Base-by-base conservation (phyloP, 2,113 vertebrate species). In the Poeciliopsis retropinna region DNA sequence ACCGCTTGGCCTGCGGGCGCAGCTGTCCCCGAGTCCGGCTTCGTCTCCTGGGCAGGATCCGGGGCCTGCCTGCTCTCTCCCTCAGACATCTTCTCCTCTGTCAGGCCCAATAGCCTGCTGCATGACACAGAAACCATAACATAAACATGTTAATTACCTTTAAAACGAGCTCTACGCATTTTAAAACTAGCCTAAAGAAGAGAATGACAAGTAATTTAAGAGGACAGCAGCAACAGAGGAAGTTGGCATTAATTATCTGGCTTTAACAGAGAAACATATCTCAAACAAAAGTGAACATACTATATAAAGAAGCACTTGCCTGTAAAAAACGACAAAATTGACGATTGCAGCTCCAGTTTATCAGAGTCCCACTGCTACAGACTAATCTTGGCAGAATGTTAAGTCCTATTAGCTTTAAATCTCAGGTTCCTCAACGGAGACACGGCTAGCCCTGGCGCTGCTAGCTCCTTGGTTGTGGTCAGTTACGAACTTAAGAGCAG, bases 1-100 rank as follows among this genome's bases (percentile, higher is more conserved):
- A 96, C 93, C 2, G 92, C 94, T 72, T 94, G 94, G 67, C 78
- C 90, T 3, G 88, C 90, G 91, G 74, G 89, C 77, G 61, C 95
- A 94, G 87, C 25, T 9, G 88, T 87, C 28, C 54, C 54, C 0
- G 92, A 67, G 34, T 95, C 94, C 1, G 79, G 62, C 86, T 94
- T 95, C 54, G 13, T 73, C 37, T 95, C 95, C 87, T 92, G 90
- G 57, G 47, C 83, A n/a, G 77, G 57, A 57, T 92, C 89, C 62
- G 75, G 66, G 70, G 68, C 85, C 72, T 92, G 91, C 79, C 93
- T 95, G 74, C 44, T 87, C 77, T 95, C 95, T 67, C 94, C 94
- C 79, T 95, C 94, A 64, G 94, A 95, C 95, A 95, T 95, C 39
- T 28, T 83, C 63, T 51, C 37, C 1, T 74, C 81, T 29, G 73